phyloP scores from a whole-genome alignment of 2,113 vertebrate species.

The Odontesthes bonariensis region DNA sequence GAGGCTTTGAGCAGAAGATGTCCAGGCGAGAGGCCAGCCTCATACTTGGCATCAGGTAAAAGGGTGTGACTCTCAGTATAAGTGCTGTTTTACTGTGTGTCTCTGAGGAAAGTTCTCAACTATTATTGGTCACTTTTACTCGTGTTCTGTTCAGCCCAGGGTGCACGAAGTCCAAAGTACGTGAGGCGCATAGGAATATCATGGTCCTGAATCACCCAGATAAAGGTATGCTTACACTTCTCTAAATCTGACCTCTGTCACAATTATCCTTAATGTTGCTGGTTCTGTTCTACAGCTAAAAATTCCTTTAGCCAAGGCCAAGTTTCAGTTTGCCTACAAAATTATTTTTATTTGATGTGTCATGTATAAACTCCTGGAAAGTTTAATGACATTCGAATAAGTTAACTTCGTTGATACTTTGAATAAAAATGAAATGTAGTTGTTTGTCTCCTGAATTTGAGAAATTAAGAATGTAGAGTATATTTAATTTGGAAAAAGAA shows the following conservation, averaged over 20 bases:
- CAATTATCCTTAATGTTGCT: too few species aligned
- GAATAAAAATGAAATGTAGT: too few species aligned
- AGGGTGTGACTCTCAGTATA: conserved; percentile 2
- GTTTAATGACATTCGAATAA: too few species aligned
- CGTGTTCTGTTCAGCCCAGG: conserved; percentile 83
- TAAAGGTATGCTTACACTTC: conserved; percentile 85
- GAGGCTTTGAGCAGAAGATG: conserved; percentile 97
- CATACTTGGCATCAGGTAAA: conserved; percentile 93
- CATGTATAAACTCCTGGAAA: too few species aligned
- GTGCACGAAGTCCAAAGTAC: conserved; percentile 88
- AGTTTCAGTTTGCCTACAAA: background rate
- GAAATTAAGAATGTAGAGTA: too few species aligned
- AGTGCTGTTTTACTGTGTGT: background rate
- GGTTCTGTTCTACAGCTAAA: background rate
- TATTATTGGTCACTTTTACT: conserved; percentile 6
- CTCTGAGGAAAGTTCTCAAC: background rate
- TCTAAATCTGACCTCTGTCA: too few species aligned
- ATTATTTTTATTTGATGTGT: too few species aligned
- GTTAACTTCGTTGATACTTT: too few species aligned
- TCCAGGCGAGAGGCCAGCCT: conserved; percentile 93
- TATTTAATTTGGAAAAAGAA: too few species aligned
- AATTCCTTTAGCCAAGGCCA: background rate
- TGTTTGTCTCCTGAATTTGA: too few species aligned
- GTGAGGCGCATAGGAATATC: conserved; percentile 89
- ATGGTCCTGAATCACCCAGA: conserved; percentile 98